Percentiles rank a stretch among this genome's conserved stretches.
phyloP scores from a whole-genome alignment of 2,797 vertebrate species.

The Hemibagrus guttatus region DNA sequence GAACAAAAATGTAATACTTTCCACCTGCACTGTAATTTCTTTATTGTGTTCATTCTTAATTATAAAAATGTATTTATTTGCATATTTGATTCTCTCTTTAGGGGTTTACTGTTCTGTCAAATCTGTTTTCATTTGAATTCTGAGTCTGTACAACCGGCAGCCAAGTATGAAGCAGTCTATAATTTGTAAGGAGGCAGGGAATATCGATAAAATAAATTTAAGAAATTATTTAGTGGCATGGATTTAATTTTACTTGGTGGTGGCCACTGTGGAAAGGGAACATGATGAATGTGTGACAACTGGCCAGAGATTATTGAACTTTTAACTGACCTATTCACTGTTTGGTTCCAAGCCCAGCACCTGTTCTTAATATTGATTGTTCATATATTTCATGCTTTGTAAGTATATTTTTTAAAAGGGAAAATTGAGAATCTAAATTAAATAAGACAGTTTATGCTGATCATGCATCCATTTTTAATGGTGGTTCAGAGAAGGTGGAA shows the following conservation, averaged over 20 bases:
- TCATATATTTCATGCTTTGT: neutral
- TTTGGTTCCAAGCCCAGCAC: neutral
- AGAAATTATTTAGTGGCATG: neutral
- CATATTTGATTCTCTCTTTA: neutral
- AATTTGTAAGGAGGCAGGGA: neutral
- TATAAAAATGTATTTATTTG: neutral
- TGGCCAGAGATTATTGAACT: conserved; percentile 5
- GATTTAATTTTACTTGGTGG: neutral
- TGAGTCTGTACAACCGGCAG: neutral
- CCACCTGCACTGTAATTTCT: neutral
- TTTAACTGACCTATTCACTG: neutral
- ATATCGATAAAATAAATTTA: neutral
- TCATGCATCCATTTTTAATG: conserved; percentile 12
- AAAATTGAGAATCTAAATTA: neutral
- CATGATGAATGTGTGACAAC: conserved; percentile 7
- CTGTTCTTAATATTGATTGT: conserved; percentile 17
- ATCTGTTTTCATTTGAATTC: neutral
- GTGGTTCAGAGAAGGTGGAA: conserved; percentile 10
- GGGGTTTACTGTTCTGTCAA: neutral
- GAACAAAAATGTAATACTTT: neutral
- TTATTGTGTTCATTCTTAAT: neutral
- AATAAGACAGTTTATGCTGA: neutral
- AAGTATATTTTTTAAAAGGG: neutral
- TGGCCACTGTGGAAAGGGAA: neutral
- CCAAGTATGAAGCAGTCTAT: neutral